Percentiles rank a stretch among this genome's conserved stretches.
Evolutionary conservation across 2,113 vertebrate species (phyloP).

Genomic region (Laticauda colubrina): DNA sequence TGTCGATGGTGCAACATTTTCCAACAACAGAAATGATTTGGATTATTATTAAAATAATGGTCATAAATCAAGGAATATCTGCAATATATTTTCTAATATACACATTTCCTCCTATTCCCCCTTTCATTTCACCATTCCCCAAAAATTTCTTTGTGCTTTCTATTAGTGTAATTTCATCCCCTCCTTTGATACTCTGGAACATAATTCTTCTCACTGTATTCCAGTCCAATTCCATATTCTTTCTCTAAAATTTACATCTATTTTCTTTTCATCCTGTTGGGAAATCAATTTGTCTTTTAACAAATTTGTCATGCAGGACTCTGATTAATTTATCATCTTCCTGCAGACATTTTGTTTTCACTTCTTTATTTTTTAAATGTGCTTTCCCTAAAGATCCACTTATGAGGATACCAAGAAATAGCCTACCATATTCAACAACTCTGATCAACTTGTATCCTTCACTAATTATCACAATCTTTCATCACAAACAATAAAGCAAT

Average conservation of each 20-base stretch:
- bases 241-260: background rate
- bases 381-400: background rate
- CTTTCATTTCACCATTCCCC: background rate
- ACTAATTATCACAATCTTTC: background rate
- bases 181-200: background rate
- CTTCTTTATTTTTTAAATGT: background rate
- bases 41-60: background rate
- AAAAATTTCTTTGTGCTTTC: background rate
- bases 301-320: background rate
- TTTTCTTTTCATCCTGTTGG: background rate
- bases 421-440: background rate
- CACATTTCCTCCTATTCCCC: background rate
- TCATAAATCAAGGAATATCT: background rate
- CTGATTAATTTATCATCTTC: background rate
- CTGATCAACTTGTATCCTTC: background rate
- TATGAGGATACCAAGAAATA: background rate
- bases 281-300: background rate
- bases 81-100: background rate
- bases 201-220: background rate
- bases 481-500: background rate
- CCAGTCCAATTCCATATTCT: background rate
- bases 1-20: background rate
- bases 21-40: background rate
- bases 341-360: background rate
- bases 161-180: background rate